A percentile compares a stretch with the other conserved stretches of the same genome.
phyloP scores from a whole-genome alignment of 2,888 invertebrate genomes.

The Drosophila neonasuta region DNA sequence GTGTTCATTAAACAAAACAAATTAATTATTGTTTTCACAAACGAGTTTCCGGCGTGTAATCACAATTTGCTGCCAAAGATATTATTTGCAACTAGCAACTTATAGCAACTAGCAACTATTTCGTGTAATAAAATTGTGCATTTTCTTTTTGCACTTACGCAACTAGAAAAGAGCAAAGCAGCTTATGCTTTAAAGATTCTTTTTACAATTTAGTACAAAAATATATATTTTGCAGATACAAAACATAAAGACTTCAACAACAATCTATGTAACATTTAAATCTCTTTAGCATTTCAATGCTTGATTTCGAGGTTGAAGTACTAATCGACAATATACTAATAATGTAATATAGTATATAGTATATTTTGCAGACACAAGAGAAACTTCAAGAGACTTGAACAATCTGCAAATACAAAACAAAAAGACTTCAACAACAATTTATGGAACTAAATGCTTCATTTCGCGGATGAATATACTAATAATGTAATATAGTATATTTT shows the following conservation, averaged over 20 bases:
- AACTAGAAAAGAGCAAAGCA: slow-evolving; percentile 16
- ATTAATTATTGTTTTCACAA: slow-evolving; percentile 5
- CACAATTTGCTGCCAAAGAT: neutral
- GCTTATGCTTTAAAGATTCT: slow-evolving; percentile 10
- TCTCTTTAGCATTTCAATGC: no score
- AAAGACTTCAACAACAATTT: no score
- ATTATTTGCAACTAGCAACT: neutral
- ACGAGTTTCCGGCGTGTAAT: slow-evolving; percentile 12
- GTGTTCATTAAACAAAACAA: slow-evolving; percentile 15
- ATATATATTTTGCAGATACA: neutral
- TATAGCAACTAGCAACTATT: no score
- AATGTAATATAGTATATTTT: no score
- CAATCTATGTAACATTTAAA: no score
- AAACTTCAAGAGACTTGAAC: neutral
- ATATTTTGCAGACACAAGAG: neutral
- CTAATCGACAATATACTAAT: no score
- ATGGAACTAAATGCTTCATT: no score
- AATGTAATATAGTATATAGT: no score
- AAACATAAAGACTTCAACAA: no score
- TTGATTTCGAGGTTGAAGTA: no score
- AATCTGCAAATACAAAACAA: neutral
- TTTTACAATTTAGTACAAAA: neutral
- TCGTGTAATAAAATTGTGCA: neutral
- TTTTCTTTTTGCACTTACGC: neutral
- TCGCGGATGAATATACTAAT: no score